Base-by-base conservation (phyloP, 2,888 invertebrate species). In the Hirtodrosophila alboralis region DNA sequence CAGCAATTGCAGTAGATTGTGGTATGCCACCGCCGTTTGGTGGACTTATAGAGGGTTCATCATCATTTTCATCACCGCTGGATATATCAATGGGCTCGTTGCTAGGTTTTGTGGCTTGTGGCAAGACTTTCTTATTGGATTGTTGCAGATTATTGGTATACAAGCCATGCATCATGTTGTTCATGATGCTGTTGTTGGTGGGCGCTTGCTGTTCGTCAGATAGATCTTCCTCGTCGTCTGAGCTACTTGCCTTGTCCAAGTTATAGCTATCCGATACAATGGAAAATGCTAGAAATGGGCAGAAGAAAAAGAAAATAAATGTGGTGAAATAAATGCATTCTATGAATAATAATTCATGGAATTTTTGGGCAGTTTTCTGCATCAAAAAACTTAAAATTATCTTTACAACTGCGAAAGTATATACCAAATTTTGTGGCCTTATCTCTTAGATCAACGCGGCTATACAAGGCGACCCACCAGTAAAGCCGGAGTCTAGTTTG, bases 41-140 rank as follows among this genome's bases (percentile, higher is more conserved):
- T 9, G 63, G 58, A 8, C 58, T 67, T 0, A n/a, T 30, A 16
- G 64, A 45, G 12, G 23, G 49, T 4, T 92, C 88, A 60, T 92
- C 92, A 53, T 93, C 93, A 71, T 93, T 93, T 37, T 93, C 92
- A 76, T 95, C 95, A 83, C 94, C 95, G 87, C 95, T 95, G 86
- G 95, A 95, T 69, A 96, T 96, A 84, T 95, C 95, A 78, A 96
- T 93, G 47, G 95, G 90, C 87, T 96, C 95, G 34, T 75, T 84
- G 33, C 73, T 66, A 2, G 67, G 40, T 13, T 76, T 67, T 7
- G 48, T 12, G 10, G 51, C 13, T 30, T 21, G 3, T 23, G 41
- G 13, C 10, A 79, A 75, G 3, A 86, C 69, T 41, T 89, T 91
- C 41, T 90, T 91, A n/a, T n/a, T n/a, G n/a, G 0, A 28, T 9